Percentiles rank a stretch among this genome's conserved stretches.
Evolutionary conservation across 2,113 vertebrate species (phyloP).

Genomic region (Indri indri): DNA sequence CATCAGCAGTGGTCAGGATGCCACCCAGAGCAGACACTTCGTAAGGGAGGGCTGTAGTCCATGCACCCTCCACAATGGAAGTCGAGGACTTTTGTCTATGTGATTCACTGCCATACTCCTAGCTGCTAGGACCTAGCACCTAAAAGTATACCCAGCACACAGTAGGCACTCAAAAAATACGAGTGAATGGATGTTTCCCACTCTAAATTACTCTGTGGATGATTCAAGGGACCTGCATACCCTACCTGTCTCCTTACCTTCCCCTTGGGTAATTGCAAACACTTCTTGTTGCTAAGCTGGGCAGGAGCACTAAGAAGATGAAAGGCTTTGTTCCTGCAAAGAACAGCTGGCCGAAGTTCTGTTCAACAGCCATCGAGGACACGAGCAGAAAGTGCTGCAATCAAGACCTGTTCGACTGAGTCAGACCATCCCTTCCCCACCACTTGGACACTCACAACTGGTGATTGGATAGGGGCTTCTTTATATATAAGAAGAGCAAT

Average conservation of each 20-base stretch:
- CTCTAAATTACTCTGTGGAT: neutral
- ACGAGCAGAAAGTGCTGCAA: neutral
- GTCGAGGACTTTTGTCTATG: neutral
- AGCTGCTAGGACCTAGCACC: neutral
- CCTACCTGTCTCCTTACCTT: neutral
- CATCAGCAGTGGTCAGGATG: neutral
- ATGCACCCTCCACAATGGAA: neutral
- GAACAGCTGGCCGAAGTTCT: neutral
- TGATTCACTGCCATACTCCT: neutral
- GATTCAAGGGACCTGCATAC: neutral
- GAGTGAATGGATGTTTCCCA: neutral
- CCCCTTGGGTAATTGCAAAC: neutral
- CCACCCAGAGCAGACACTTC: neutral
- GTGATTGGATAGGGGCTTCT: neutral
- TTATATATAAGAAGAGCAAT: neutral
- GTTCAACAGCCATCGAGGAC: neutral
- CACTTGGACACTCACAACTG: neutral
- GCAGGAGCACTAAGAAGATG: neutral
- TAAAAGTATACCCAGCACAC: neutral
- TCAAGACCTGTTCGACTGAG: neutral
- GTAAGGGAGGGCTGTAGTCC: neutral
- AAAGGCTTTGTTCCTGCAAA: constrained; percentile 30
- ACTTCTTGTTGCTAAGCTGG: neutral
- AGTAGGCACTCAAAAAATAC: neutral
- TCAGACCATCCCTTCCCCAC: neutral